Conservation (phyloP, 2,888 invertebrate species). For the Chrysotoxum bicinctum region DNA sequence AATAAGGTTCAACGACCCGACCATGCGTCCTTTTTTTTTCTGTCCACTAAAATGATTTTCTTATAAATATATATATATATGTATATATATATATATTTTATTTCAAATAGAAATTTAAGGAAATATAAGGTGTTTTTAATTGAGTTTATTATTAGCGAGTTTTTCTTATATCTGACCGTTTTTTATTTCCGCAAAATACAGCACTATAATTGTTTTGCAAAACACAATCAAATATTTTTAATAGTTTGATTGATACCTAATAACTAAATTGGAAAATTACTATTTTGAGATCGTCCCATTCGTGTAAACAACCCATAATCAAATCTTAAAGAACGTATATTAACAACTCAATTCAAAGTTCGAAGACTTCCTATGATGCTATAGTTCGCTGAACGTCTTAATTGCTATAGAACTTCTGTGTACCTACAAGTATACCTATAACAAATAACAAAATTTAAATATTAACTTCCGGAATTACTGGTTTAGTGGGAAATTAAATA, state of each 20-base stretch:
- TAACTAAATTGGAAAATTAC: not conserved
- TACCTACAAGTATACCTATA: conserved; percentile 19
- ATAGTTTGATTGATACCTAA: not conserved
- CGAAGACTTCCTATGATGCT: conserved; percentile 19
- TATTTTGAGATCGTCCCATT: not conserved
- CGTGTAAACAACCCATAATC: not conserved
- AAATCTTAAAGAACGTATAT: not conserved
- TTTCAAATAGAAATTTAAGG: too few species aligned
- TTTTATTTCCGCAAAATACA: too few species aligned
- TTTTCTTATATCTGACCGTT: too few species aligned
- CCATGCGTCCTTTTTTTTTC: too few species aligned
- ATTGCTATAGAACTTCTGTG: conserved; percentile 7
- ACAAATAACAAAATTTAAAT: conserved; percentile 16
- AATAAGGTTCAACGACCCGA: too few species aligned
- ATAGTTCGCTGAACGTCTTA: conserved; percentile 50
- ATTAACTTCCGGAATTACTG: conserved; percentile 49
- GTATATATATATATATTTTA: too few species aligned
- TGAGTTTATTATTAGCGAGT: too few species aligned
- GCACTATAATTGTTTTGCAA: too few species aligned
- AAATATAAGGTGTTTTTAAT: too few species aligned
- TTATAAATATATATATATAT: too few species aligned
- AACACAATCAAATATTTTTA: not conserved
- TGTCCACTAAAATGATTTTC: too few species aligned
- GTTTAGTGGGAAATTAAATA: conserved; percentile 11
- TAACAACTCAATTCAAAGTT: not conserved